phyloP scores from a whole-genome alignment of 1,140 invertebrate genomes.

The Armadillidium nasatum region DNA sequence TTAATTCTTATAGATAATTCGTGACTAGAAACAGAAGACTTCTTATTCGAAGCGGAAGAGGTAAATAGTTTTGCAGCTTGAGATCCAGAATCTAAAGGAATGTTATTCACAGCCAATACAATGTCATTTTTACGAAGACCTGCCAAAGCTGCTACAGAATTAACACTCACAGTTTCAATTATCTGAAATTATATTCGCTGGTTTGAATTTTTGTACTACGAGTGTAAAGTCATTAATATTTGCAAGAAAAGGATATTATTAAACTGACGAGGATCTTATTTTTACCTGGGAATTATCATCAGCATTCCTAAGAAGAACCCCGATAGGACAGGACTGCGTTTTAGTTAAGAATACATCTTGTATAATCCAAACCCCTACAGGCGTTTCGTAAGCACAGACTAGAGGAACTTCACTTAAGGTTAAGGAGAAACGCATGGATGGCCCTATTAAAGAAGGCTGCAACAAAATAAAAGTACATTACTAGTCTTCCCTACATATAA shows the following conservation, averaged over 20 bases:
- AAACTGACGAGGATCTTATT: background rate
- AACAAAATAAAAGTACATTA: slow-evolving; percentile 22
- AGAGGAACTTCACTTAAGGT: slow-evolving; percentile 40
- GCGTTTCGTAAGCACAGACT: slow-evolving; percentile 46
- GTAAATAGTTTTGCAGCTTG: slow-evolving; percentile 39
- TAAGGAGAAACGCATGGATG: slow-evolving; percentile 33
- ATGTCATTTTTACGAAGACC: slow-evolving; percentile 73
- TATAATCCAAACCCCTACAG: slow-evolving; percentile 47
- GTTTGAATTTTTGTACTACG: too few relatives aligned
- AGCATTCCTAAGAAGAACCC: slow-evolving; percentile 45
- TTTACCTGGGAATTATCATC: slow-evolving; percentile 34
- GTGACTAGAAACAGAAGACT: background rate
- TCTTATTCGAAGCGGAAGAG: slow-evolving; percentile 29
- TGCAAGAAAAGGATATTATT: background rate
- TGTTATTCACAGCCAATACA: slow-evolving; percentile 73
- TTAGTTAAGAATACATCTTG: slow-evolving; percentile 48
- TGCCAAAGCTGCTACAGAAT: slow-evolving; percentile 68
- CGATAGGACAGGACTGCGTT: slow-evolving; percentile 46
- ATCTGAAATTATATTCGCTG: slow-evolving; percentile 54
- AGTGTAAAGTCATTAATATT: too few relatives aligned
- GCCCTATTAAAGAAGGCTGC: slow-evolving; percentile 28
- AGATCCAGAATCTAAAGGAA: slow-evolving; percentile 56
- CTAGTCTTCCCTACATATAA: too few relatives aligned
- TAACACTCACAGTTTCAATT: slow-evolving; percentile 68
- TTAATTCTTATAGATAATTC: slow-evolving; percentile 34